Conservation (phyloP, 2,113 vertebrate species). For the Paedocypris sp. region DNA sequence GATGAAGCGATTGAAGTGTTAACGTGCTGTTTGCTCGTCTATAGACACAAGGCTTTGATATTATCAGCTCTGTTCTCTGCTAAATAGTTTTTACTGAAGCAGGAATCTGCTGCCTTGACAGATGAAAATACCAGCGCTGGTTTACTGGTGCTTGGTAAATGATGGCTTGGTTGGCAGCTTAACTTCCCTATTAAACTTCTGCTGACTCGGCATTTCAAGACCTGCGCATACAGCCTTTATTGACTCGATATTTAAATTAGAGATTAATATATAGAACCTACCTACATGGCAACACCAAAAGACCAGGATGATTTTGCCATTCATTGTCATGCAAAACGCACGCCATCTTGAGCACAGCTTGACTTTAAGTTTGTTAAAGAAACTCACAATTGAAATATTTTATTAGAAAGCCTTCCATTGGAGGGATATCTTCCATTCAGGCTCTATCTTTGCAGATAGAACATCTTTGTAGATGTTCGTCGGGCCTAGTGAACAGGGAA, state of each 20-base stretch:
- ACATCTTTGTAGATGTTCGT: conserved; percentile 8
- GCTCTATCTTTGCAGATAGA: no score
- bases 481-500: conserved; percentile 5
- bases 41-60: background rate
- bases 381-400: conserved; percentile 1
- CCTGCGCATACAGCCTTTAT: no score
- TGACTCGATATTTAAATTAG: no score
- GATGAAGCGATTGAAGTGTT: background rate
- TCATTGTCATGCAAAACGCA: conserved; percentile 8
- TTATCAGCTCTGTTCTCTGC: conserved; percentile 6
- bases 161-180: no score
- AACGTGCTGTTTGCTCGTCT: background rate
- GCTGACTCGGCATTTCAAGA: no score
- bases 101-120: background rate
- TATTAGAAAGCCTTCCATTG: no score
- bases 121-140: background rate
- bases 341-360: background rate
- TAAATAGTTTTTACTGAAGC: background rate
- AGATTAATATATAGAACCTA: no score
- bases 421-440: no score
- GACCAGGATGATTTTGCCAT: no score
- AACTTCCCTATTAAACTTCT: no score
- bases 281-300: background rate
- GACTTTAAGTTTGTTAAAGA: conserved; percentile 18
- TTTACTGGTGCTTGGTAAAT: background rate